phyloP scores from a whole-genome alignment of 2,113 vertebrate species.

The Ceuthmochares aereus region DNA sequence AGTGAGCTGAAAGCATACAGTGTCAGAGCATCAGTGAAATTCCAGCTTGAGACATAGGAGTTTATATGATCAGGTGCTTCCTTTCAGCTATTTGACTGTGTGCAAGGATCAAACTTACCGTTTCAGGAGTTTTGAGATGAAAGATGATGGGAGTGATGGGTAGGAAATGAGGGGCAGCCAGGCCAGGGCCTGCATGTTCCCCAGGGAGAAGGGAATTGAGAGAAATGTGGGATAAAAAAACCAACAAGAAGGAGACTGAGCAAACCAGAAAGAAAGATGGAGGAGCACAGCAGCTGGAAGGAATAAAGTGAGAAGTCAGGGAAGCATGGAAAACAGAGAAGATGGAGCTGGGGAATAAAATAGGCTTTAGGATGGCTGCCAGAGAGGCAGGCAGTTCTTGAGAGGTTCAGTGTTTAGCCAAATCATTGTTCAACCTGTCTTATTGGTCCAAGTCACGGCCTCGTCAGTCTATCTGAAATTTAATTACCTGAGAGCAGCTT shows the following conservation, averaged over 20 bases:
- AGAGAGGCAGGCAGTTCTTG: not conserved
- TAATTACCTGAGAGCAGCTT: not conserved
- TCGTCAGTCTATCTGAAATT: not conserved
- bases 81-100: not conserved
- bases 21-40: not conserved
- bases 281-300: not conserved
- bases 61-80: not conserved
- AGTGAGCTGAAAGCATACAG: not conserved
- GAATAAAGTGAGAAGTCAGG: not conserved
- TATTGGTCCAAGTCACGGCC: not conserved
- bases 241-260: not conserved
- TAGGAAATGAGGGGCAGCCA: not conserved
- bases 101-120: rapidly evolving
- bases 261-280: not conserved
- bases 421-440: not conserved
- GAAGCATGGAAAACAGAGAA: not conserved
- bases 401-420: not conserved
- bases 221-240: not conserved
- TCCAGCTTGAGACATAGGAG: rapidly evolving
- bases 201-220: not conserved
- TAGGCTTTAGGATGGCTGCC: not conserved
- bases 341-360: not conserved
- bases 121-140: not conserved
- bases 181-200: rapidly evolving
- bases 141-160: not conserved